Evolutionary conservation across 2,888 invertebrate genomes (phyloP).

Genomic region (Agrotis exclamationis): DNA sequence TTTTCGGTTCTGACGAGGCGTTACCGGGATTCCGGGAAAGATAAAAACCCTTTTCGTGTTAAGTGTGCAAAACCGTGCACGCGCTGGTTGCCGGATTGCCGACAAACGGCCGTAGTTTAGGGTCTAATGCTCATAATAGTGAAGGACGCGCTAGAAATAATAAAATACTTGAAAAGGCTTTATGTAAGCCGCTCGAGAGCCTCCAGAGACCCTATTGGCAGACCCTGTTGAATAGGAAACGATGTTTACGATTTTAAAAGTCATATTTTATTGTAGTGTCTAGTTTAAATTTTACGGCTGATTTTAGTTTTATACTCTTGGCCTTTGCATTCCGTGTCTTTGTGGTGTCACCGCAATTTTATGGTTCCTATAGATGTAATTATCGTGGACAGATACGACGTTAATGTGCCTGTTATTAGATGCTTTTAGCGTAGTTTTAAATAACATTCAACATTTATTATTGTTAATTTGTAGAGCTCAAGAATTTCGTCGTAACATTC

Average conservation of each 20-base stretch:
- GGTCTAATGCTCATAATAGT: conserved; percentile 77
- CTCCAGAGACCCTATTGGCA: conserved; percentile 67
- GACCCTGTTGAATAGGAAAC: conserved; percentile 74
- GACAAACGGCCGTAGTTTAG: conserved; percentile 78
- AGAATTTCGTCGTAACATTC: conserved; percentile 1
- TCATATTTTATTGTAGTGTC: conserved; percentile 82
- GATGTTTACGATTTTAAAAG: conserved; percentile 81
- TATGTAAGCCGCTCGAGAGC: conserved; percentile 65
- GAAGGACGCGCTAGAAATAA: conserved; percentile 83
- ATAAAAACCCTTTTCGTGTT: conserved; percentile 80
- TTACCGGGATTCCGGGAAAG: conserved; percentile 78
- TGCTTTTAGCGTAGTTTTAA: conserved; percentile 70
- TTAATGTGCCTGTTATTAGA: conserved; percentile 73
- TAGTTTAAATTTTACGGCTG: conserved; percentile 81
- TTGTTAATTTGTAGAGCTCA: conserved; percentile 55
- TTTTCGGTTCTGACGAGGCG: conserved; percentile 63
- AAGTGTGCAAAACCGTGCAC: conserved; percentile 79
- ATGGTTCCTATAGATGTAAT: conserved; percentile 78
- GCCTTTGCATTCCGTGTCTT: conserved; percentile 71
- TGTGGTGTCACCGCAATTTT: conserved; percentile 84
- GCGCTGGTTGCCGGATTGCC: conserved; percentile 80
- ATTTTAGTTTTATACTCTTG: conserved; percentile 79
- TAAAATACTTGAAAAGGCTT: conserved; percentile 80
- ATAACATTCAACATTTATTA: conserved; percentile 51
- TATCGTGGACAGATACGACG: conserved; percentile 72